Evolutionary conservation across 2,888 invertebrate species (phyloP), one percentile per base, ranked within the genome.

Genomic region (Cosmia pyralina): DNA sequence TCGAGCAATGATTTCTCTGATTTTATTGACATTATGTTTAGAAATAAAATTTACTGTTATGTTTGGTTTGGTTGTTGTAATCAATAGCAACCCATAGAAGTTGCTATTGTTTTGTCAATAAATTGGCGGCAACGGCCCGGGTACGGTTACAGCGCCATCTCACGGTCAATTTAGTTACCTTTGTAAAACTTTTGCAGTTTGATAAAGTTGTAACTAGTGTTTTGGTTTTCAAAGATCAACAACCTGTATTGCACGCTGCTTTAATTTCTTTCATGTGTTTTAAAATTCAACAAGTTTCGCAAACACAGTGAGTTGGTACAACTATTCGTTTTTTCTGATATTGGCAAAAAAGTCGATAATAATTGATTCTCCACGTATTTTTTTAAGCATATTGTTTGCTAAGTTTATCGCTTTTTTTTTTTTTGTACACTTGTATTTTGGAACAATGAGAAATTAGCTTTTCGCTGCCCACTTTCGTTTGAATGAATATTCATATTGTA

Each of bases 1-100:
- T 96, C 95, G 57, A 92, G 92, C 50, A 94, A 81, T 2, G 94
- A 95, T 88, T 93, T 95, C 68, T 93, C 92, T 0, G 95, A 95
- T 88, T 94, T 94, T 81, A 94, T 89, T 65, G 96, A 96, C 96
- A 96, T 96, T 80, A 84, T 72, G 15, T 15, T 52, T 11, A 28
- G 0, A 46, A 28, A 13, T 58, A 38, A 6, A 11, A 22, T 4
- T 22, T 10, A 34, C 28, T 17, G 15, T 2, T 46, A 4, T 2
- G 22, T n/a, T 69, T 34, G 5, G 2, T 13, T 52, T 19, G 8
- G n/a, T 6, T 28, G 17, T 57, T 34, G 7, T 1, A 55, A 64
- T 53, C 34, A 55, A 17, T 53, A 38, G 10, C 17, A 38, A 38
- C 34, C 6, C 3, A 2, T 38, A 52, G 15, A 34, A 3, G 41